Conservation (phyloP, 2,113 vertebrate genomes). For the Corythaeola cristata region DNA sequence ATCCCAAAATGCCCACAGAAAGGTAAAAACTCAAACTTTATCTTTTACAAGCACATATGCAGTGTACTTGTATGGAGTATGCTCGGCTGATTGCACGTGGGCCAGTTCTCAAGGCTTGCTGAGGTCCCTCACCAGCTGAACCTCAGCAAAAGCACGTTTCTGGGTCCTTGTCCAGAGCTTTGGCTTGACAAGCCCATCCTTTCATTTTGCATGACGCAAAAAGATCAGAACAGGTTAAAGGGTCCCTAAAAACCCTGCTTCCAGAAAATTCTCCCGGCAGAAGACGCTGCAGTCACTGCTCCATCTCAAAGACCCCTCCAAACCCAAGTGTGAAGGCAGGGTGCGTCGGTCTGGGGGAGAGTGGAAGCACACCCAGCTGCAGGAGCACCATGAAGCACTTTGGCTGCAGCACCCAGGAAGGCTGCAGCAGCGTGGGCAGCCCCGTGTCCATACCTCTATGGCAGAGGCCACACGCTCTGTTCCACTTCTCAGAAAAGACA, state of each 20-base stretch:
- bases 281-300: background rate
- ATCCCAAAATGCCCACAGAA: background rate
- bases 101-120: background rate
- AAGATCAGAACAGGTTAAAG: background rate
- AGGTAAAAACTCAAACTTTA: background rate
- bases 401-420: background rate
- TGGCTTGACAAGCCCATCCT: background rate
- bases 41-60: rapidly evolving
- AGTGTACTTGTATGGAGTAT: background rate
- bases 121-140: background rate
- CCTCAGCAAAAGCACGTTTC: background rate
- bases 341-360: too few species aligned
- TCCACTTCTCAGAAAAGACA: background rate
- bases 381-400: background rate
- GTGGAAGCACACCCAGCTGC: background rate
- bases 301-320: background rate
- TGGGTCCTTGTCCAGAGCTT: background rate
- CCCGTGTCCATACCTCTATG: background rate
- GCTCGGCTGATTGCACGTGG: rapidly evolving
- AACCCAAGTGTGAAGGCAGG: too few species aligned
- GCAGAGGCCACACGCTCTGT: rapidly evolving
- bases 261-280: background rate
- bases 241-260: background rate
- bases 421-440: background rate
- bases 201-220: background rate